These are phyloP conservation scores for Fukomys damarensis DNA, from an alignment of 2,113 vertebrate genomes.

Conservation along the genomic window DNA sequence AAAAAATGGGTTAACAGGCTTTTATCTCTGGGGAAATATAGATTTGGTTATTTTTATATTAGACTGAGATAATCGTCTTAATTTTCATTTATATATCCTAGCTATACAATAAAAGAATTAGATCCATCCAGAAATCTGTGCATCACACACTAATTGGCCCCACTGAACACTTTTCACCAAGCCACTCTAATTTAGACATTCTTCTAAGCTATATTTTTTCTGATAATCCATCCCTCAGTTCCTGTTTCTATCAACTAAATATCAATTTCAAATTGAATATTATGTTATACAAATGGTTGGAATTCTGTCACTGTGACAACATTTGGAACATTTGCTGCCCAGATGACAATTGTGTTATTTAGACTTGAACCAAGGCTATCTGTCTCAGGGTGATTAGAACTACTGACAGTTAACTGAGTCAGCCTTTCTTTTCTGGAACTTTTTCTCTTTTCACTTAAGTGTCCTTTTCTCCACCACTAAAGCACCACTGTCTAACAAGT, in stretches of 20 bases:
- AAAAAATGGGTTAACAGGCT: neutral
- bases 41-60: neutral
- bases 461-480: neutral
- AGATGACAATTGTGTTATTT: neutral
- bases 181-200: neutral
- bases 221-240: neutral
- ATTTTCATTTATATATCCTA: neutral
- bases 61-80: neutral
- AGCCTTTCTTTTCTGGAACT: neutral
- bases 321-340: neutral
- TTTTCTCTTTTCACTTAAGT: neutral
- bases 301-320: neutral
- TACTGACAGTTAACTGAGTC: neutral
- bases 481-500: neutral
- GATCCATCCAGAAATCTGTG: neutral
- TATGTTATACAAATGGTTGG: neutral
- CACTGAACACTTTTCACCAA: neutral
- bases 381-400: conserved; percentile 13
- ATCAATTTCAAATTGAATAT: neutral
- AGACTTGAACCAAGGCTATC: neutral
- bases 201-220: neutral
- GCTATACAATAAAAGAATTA: neutral
- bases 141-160: neutral
- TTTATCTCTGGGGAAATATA: neutral
- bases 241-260: neutral